Conservation (phyloP, 1,140 invertebrate species). For the Popillia japonica region DNA sequence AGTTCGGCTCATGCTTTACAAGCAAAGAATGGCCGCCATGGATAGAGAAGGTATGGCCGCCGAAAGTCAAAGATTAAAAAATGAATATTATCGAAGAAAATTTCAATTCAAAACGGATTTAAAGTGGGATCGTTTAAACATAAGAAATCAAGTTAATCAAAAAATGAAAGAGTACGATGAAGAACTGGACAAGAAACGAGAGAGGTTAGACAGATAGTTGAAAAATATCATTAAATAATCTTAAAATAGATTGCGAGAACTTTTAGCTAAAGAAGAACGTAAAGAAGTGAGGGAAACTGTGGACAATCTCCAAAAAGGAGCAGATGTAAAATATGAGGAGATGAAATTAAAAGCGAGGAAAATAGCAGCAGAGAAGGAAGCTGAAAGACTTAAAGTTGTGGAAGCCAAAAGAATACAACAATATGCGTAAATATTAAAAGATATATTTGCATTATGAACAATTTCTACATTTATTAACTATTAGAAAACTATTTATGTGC, state of each 20-base stretch:
- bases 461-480: too few relatives aligned
- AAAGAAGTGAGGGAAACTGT: conserved; percentile 53
- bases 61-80: conserved; percentile 38
- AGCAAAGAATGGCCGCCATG: conserved; percentile 44
- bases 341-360: conserved; percentile 52
- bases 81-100: conserved; percentile 18
- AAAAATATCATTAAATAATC: background rate
- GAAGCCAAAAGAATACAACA: conserved; percentile 57
- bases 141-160: conserved; percentile 30
- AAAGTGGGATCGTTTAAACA: conserved; percentile 15
- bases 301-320: conserved; percentile 52
- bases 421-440: conserved; percentile 50
- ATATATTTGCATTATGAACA: too few relatives aligned
- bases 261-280: conserved; percentile 54
- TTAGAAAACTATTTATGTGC: too few relatives aligned
- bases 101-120: background rate
- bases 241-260: conserved; percentile 49
- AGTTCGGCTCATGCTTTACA: conserved; percentile 46
- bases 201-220: conserved; percentile 44
- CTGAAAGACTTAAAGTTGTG: conserved; percentile 55
- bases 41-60: conserved; percentile 38
- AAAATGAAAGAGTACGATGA: conserved; percentile 51
- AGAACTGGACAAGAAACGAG: conserved; percentile 50
- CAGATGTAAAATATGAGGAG: conserved; percentile 50
- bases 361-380: conserved; percentile 53